A percentile compares a stretch with the other conserved stretches of the same genome.
phyloP scores from a whole-genome alignment of 2,113 vertebrate genomes.

The Calonectris borealis region DNA sequence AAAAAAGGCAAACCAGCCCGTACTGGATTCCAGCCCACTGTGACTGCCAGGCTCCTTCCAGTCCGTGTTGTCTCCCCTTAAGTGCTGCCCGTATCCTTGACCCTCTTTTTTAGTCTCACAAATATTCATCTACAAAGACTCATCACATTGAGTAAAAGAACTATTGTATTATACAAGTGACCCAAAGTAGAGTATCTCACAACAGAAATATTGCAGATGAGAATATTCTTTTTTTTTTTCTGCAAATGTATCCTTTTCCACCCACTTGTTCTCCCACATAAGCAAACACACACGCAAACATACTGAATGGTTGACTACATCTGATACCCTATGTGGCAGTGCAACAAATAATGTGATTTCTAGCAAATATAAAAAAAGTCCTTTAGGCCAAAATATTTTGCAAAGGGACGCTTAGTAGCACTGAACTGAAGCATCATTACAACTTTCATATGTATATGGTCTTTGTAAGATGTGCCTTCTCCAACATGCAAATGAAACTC shows the following conservation, averaged over 20 bases:
- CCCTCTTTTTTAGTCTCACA: background rate
- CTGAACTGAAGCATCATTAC: background rate
- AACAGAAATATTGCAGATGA: background rate
- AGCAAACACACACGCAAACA: background rate
- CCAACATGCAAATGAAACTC: background rate
- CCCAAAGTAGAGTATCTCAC: background rate
- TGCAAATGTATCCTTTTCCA: background rate
- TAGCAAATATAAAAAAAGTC: background rate
- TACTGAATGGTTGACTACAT: background rate
- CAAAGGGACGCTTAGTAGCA: background rate
- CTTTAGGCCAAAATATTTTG: background rate
- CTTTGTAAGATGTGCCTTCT: background rate
- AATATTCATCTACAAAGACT: background rate
- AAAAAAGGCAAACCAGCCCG: background rate
- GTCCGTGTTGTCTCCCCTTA: background rate
- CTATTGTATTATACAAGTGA: background rate
- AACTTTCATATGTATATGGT: background rate
- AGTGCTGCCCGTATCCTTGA: background rate
- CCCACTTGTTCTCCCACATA: background rate
- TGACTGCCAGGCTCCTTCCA: background rate
- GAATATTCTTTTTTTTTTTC: background rate
- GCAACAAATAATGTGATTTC: background rate
- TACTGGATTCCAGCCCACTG: background rate
- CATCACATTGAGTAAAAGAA: background rate
- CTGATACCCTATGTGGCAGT: background rate